Evolutionary conservation across 2,113 vertebrate genomes (phyloP), one percentile per base, ranked within the genome.

Genomic region (Nibea albiflora): DNA sequence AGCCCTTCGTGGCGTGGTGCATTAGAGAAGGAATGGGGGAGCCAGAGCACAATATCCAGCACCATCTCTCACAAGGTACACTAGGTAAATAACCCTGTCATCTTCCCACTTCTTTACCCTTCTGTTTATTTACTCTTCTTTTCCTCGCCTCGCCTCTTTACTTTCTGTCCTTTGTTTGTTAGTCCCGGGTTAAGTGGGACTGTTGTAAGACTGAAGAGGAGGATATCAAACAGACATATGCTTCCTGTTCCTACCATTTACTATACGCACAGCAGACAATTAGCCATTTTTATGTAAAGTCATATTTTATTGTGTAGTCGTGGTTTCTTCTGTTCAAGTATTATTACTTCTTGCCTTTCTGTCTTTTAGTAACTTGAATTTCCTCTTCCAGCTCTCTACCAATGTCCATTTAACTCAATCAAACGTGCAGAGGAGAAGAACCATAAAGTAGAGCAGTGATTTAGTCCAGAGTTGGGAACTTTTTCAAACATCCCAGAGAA

Each of bases 21-120:
- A 93, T 93, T 93, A 92, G 82, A 89, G 88, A 83, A 75, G 92
- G 92, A 93, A 94, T 94, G 92, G 66, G 91, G 80, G 75, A 88
- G 86, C 81, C 78, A 46, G 54, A 82, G 78, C 81, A 80, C 84
- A 84, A 87, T 90, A 90, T 93, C 76, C 66, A 74, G 61, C 83
- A 80, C 73, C 46, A 66, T 85, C 66, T 91, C 83, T 83, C 75
- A 82, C 83, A 70, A 82, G 88, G 80, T 80, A 78, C 87, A 53
- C 78, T 80, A 19, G 68, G 82, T 85, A 90, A 89, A 92, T 89
- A 91, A 70, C 63, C 60, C 65, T 24, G 50, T 81, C 81, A 66
- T 84, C 76, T 70, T 71, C 53, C 77, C 49, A 66, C 82, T 56
- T 57, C 24, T 15, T 71, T 35, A 61, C 47, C 83, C 47, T 44